Evolutionary conservation across 2,797 vertebrate species (phyloP).

Genomic region (Squalus acanthias): DNA sequence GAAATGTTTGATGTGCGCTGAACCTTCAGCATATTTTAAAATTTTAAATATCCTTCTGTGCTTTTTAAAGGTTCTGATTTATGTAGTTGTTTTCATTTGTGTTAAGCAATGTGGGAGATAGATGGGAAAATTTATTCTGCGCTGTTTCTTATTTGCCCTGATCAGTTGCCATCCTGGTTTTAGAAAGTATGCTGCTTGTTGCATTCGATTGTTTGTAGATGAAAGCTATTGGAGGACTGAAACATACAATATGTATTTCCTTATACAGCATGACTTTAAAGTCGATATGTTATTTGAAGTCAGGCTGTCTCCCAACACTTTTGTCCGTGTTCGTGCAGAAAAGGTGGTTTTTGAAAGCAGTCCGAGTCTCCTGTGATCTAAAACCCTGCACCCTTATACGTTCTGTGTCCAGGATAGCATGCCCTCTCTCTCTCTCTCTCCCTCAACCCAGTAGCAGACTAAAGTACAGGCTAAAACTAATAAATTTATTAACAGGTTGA

Average conservation of each 20-base stretch:
- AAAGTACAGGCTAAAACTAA: not conserved
- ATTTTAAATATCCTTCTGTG: not conserved
- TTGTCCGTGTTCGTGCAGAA: not conserved
- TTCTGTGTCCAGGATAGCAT: not conserved
- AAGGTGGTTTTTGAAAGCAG: not conserved
- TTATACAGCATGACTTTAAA: not conserved
- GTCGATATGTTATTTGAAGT: not conserved
- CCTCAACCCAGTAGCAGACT: not conserved
- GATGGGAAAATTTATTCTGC: not conserved
- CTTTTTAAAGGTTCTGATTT: not conserved
- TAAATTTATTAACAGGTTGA: not conserved
- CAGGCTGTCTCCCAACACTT: not conserved
- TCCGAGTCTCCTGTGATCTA: not conserved
- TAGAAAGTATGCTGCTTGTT: not conserved
- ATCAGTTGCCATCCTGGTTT: not conserved
- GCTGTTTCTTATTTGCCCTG: not conserved
- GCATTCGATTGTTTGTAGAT: not conserved
- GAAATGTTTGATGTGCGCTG: not conserved
- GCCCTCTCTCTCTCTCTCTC: not conserved
- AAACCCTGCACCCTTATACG: not conserved
- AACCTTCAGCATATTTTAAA: not conserved
- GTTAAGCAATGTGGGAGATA: not conserved
- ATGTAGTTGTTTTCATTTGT: not conserved
- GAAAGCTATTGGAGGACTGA: not conserved
- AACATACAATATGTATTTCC: not conserved